A percentile compares a stretch with the other conserved stretches of the same genome.
Conservation (phyloP, 53 echinoderm and acorn worm species). For the Henricia sp. region DNA sequence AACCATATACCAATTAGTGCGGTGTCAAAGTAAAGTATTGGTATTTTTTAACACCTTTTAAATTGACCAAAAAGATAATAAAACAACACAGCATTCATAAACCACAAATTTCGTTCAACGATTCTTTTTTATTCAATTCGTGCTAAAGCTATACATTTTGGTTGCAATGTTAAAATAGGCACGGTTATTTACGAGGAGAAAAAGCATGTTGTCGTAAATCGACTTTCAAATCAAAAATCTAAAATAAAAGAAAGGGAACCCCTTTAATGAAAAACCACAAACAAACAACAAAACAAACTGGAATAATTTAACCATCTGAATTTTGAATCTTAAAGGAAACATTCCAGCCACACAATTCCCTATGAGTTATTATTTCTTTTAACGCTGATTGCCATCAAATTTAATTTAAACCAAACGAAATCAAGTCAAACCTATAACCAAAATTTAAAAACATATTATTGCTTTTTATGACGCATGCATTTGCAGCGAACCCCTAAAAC, state of each 20-base stretch:
- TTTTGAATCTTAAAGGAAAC: not conserved
- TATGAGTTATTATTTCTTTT: no score
- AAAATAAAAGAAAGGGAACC: constrained; percentile 24
- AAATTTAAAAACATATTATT: no score
- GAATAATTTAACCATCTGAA: not conserved
- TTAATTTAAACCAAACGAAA: no score
- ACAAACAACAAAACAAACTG: not conserved
- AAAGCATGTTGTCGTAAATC: not conserved
- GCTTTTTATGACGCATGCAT: no score
- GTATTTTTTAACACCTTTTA: no score
- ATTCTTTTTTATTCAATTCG: not conserved
- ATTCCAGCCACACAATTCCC: no score
- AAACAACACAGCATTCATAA: not conserved
- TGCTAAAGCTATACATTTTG: constrained; percentile 23
- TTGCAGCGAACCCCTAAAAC: no score
- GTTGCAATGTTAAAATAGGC: constrained; percentile 36
- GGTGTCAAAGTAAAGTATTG: no score
- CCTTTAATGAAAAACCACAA: constrained; percentile 21
- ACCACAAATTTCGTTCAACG: constrained; percentile 42
- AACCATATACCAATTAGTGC: no score
- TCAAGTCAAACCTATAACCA: no score
- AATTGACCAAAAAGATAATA: no score
- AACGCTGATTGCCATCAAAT: no score
- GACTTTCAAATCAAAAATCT: not conserved
- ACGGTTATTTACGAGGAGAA: constrained; percentile 37